Percentiles rank a stretch among this genome's conserved stretches.
Conservation (phyloP, 2,113 vertebrate genomes). For the Lycocorax pyrrhopterus region DNA sequence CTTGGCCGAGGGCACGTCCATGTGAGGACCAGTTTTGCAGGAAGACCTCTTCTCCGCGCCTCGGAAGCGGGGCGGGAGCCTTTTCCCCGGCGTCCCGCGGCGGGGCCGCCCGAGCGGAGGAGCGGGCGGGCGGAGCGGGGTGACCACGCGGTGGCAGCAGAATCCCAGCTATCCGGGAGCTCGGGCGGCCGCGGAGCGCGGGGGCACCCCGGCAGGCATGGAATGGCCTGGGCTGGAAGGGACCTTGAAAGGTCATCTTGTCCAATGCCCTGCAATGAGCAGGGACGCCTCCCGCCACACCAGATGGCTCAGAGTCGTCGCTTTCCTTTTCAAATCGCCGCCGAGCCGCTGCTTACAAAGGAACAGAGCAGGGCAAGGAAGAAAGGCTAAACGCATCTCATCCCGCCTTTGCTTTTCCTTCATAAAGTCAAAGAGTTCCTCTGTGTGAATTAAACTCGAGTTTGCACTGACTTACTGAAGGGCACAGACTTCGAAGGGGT, state of each 20-base stretch:
- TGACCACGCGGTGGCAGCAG: slow-evolving; percentile 53
- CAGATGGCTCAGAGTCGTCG: neutral
- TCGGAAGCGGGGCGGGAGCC: rapidly evolving
- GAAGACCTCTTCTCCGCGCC: rapidly evolving
- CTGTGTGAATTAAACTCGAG: neutral
- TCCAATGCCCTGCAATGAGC: rapidly evolving
- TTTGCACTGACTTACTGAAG: neutral
- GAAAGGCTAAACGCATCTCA: neutral
- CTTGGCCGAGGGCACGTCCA: rapidly evolving
- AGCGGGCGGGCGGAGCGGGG: neutral
- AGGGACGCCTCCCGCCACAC: rapidly evolving
- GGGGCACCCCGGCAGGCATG: rapidly evolving
- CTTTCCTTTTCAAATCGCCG: neutral
- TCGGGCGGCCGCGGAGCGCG: neutral
- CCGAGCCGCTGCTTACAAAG: neutral
- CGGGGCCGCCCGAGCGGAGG: neutral
- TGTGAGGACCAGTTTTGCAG: neutral
- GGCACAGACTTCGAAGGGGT: neutral
- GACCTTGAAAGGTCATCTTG: too few relatives aligned
- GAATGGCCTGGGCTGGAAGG: rapidly evolving
- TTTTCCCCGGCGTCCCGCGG: rapidly evolving
- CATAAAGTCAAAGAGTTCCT: neutral
- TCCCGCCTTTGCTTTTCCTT: neutral
- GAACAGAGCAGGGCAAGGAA: neutral
- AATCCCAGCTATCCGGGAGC: neutral